Conservation (phyloP, 2,113 vertebrate species). For the zebrafish (Danio rerio) region GRCz12tu NC_133181.1:13045501-13046000, state of each 20-base stretch:
- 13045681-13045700: background rate
- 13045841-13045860: constrained; percentile 17
- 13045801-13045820: constrained; percentile 4
- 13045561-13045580: constrained; percentile 99
- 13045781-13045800: background rate
- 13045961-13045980: background rate
- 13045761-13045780: background rate
- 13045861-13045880: constrained; percentile 11
- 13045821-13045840: background rate
- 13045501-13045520: constrained; percentile 91
- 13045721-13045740: constrained; percentile 9
- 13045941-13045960: background rate
- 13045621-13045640: constrained; percentile 88
- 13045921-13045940: background rate
- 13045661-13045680: background rate
- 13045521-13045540: constrained; percentile 91
- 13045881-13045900: constrained; percentile 23
- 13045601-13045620: constrained; percentile 93
- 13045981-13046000: background rate
- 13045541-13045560: constrained; percentile 95
- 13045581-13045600: constrained; percentile 96
- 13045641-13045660: background rate
- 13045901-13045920: constrained; percentile 6
- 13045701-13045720: background rate
- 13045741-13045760: too few relatives aligned